These are phyloP conservation scores for Paguma larvata DNA, from an alignment of 2,797 vertebrate genomes.

Conservation along the genomic window DNA sequence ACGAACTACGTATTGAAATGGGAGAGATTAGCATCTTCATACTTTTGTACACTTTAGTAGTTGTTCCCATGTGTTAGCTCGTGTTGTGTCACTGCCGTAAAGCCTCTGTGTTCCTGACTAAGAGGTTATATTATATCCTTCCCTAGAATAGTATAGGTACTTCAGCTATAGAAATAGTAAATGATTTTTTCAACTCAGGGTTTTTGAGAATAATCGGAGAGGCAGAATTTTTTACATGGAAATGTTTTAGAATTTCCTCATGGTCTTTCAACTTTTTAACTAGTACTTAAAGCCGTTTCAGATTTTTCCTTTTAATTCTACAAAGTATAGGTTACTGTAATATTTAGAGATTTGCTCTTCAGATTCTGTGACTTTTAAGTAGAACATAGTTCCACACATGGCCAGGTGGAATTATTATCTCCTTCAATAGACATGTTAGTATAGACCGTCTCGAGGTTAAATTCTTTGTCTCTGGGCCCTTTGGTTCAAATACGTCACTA, in stretches of 20 bases:
- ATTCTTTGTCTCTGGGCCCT: neutral
- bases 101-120: neutral
- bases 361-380: neutral
- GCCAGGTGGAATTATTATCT: neutral
- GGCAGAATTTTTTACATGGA: conserved; percentile 26
- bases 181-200: neutral
- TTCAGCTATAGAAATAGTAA: conserved; percentile 45
- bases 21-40: conserved; percentile 20
- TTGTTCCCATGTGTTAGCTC: neutral
- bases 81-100: neutral
- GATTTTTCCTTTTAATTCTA: neutral
- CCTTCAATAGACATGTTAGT: neutral
- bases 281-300: neutral
- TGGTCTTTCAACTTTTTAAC: conserved; percentile 29
- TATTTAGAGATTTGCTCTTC: neutral
- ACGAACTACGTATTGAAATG: neutral
- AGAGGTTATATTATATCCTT: neutral
- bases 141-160: neutral
- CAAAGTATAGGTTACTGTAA: neutral
- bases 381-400: neutral
- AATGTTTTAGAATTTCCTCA: conserved; percentile 45
- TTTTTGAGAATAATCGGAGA: conserved; percentile 16
- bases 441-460: conserved; percentile 1
- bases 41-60: conserved; percentile 1
- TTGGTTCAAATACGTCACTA: neutral